Evolutionary conservation across 2,797 vertebrate genomes (phyloP).

Genomic region (Poecile montanus): DNA sequence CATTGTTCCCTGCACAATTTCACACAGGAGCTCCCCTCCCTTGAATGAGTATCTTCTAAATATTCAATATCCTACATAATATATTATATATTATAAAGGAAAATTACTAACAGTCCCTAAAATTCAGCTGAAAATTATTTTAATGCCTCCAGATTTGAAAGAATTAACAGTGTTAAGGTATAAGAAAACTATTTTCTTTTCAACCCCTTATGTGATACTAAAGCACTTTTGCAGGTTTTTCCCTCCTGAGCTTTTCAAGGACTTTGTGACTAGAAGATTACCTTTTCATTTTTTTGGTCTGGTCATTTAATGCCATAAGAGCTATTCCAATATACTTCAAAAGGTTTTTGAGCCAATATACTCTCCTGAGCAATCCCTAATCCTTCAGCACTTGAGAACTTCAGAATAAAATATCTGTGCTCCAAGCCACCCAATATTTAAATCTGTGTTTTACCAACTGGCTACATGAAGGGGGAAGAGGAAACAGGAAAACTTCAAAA

Average conservation of each 20-base stretch:
- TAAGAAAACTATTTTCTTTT: constrained; percentile 63
- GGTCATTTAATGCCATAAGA: constrained; percentile 50
- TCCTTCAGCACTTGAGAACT: constrained; percentile 35
- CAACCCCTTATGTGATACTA: constrained; percentile 13
- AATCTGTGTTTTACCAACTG: constrained; percentile 32
- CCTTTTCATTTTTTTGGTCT: background rate
- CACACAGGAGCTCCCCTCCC: background rate
- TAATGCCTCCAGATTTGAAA: constrained; percentile 37
- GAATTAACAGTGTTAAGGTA: constrained; percentile 5
- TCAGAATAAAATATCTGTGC: background rate
- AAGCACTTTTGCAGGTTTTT: constrained; percentile 53
- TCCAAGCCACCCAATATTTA: background rate
- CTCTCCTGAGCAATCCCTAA: background rate
- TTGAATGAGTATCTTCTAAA: background rate
- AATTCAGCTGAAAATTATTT: constrained; percentile 34
- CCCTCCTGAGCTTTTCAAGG: constrained; percentile 20
- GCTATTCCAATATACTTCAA: constrained; percentile 50
- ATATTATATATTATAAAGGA: background rate
- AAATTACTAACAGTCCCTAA: constrained; percentile 35
- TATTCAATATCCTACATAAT: background rate
- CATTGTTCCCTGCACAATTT: background rate
- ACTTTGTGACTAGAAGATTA: background rate
- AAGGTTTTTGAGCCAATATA: constrained; percentile 30
- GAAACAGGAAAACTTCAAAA: constrained; percentile 20
- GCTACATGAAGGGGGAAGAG: background rate